Evolutionary conservation across 2,888 invertebrate genomes (phyloP).

Genomic region (Drosophila sordidula): DNA sequence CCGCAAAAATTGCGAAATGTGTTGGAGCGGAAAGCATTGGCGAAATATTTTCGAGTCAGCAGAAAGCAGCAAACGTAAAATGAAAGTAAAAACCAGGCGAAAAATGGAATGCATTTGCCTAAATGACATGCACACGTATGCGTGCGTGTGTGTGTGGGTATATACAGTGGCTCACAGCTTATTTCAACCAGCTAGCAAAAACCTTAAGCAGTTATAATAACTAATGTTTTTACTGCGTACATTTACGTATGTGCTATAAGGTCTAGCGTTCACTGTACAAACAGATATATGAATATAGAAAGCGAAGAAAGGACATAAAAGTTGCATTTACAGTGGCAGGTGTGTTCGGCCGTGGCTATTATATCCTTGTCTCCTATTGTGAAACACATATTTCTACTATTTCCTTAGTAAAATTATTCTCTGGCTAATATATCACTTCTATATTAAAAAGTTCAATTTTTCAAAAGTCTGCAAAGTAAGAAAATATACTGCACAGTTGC

Average conservation of each 20-base stretch:
- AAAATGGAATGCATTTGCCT: conserved; percentile 37
- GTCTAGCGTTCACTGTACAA: neutral
- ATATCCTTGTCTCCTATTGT: too few species aligned
- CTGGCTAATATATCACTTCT: too few species aligned
- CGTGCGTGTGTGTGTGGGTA: neutral
- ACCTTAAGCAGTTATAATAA: too few species aligned
- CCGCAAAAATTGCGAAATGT: conserved; percentile 35
- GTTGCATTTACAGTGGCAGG: conserved; percentile 4
- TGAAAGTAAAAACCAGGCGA: conserved; percentile 41
- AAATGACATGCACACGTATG: conserved; percentile 18
- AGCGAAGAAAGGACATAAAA: neutral
- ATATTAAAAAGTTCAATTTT: too few species aligned
- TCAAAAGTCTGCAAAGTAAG: too few species aligned
- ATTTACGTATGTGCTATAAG: too few species aligned
- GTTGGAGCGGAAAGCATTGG: conserved; percentile 25
- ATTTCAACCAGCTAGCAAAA: too few species aligned
- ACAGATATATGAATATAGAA: too few species aligned
- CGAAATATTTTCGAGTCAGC: conserved; percentile 33
- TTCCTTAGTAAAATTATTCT: too few species aligned
- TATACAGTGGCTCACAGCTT: neutral
- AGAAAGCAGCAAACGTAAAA: conserved; percentile 25
- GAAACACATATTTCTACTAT: too few species aligned
- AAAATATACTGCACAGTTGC: too few species aligned
- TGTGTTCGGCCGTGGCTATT: conserved; percentile 1
- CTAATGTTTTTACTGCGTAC: too few species aligned